Base-by-base conservation (phyloP, 2,888 invertebrate genomes). In the Cephus pulcher region DNA sequence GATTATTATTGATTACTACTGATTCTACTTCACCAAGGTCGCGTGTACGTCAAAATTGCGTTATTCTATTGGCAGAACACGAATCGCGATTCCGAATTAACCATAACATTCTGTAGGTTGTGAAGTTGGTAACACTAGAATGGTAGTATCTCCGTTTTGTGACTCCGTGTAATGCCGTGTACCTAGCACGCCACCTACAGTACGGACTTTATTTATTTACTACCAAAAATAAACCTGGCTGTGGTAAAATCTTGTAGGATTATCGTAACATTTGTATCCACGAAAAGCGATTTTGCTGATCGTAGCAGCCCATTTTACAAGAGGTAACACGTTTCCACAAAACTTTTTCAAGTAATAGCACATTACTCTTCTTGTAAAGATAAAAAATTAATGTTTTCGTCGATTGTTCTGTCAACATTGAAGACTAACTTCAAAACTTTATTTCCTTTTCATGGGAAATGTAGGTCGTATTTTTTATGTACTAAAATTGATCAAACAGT, bases 201-300 rank as follows among this genome's bases (percentile, higher is more conserved):
- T 77, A 82, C 80, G 74, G 79, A 75, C 73, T 85, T 84, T 85
- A 86, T 85, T 85, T 85, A 85, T 85, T 85, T 85, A 85, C 84
- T 84, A 79, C 78, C 75, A 34, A 71, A 79, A 75, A 74, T 33
- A 76, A 80, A 80, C 75, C 76, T 79, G 78, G 69, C 33, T 73
- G 34, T 32, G 77, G 79, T 74, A 82, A 73, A 56, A 56, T 23
- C 23, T 56, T 23, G 56, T 56, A 9, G 23, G 9, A 56, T 56
- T 56, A 56, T 23, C 56, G 56, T 15, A 56, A 56, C 56, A 56
- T 56, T 56, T 56, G 0, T 56, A 56, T 56, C 56, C 23, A 23
- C 56, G 23, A 56, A 56, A 56, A 56, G 23, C 9, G 9, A 56
- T 56, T 23, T 56, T 56, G 56, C 23, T 56, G 9, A 56, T 56